Conservation (phyloP, 2,113 vertebrate species). For the Poeciliopsis occidentalis region DNA sequence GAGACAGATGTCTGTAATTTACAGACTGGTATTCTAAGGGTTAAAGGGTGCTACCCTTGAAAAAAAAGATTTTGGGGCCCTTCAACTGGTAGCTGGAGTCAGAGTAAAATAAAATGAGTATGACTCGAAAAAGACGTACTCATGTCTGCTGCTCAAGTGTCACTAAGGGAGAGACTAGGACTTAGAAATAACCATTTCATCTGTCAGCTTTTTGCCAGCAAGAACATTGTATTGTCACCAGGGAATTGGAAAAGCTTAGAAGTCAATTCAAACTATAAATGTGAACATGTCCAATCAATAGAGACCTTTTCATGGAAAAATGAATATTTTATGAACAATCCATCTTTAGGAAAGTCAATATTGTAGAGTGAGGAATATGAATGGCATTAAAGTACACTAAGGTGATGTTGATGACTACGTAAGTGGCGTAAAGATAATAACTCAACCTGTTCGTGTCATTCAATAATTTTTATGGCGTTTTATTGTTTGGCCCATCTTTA, state of each 20-base stretch:
- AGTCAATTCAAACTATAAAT: conserved; percentile 26
- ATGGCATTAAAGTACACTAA: conserved; percentile 1
- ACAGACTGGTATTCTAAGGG: conserved; percentile 35
- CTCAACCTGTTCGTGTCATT: conserved; percentile 13
- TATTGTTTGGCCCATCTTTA: conserved; percentile 5
- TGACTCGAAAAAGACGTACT: conserved; percentile 28
- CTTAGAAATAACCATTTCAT: conserved; percentile 23
- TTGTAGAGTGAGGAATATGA: conserved; percentile 4
- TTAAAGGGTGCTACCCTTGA: conserved; percentile 43
- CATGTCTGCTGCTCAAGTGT: conserved; percentile 19
- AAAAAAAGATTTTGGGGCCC: conserved; percentile 35
- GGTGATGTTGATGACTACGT: conserved; percentile 18
- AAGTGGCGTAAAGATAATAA: conserved; percentile 23
- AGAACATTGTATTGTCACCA: conserved; percentile 19
- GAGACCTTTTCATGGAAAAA: conserved; percentile 27
- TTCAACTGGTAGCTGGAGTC: conserved; percentile 29
- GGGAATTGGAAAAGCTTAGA: conserved; percentile 20
- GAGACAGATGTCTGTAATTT: conserved; percentile 56
- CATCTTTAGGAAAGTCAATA: conserved; percentile 25
- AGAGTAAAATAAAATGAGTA: conserved; percentile 38
- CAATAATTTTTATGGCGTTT: conserved; percentile 16
- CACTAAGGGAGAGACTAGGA: neutral
- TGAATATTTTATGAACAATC: conserved; percentile 18
- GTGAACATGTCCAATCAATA: conserved; percentile 3
- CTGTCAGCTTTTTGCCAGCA: conserved; percentile 14